A percentile compares a stretch with the other conserved stretches of the same genome.
Conservation (phyloP, 2,113 vertebrate genomes). For the Xiphorhynchus elegans region DNA sequence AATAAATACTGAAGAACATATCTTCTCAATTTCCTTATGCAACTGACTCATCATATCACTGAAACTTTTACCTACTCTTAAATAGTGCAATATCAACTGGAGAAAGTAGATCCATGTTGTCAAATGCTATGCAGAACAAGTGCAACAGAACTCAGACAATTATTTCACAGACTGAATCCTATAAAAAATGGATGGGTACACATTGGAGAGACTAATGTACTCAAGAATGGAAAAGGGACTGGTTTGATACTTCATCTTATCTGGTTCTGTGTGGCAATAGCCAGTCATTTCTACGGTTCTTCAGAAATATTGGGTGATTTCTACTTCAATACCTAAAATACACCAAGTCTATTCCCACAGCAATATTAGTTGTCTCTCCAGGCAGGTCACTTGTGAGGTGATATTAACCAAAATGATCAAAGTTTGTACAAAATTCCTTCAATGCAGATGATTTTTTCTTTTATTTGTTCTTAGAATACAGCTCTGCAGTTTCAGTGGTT, state of each 20-base stretch:
- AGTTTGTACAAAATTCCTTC: neutral
- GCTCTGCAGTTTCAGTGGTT: neutral
- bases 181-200: neutral
- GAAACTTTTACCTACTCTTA: neutral
- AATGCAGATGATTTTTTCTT: neutral
- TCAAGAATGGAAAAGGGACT: neutral
- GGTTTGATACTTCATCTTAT: neutral
- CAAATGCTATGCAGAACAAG: neutral
- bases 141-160: neutral
- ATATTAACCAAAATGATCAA: neutral
- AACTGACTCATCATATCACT: neutral
- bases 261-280: neutral
- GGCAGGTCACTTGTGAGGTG: neutral
- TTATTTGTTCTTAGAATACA: neutral
- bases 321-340: neutral
- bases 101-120: neutral
- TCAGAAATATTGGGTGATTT: neutral
- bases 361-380: neutral
- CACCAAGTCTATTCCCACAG: neutral
- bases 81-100: neutral
- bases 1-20: neutral
- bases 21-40: neutral
- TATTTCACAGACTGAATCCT: neutral
- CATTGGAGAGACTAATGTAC: neutral
- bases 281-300: neutral